Percentiles rank a stretch among this genome's conserved stretches.
These are phyloP conservation scores for Archivesica marissinica DNA, from an alignment of 1,140 invertebrate genomes.

Conservation along the genomic window DNA sequence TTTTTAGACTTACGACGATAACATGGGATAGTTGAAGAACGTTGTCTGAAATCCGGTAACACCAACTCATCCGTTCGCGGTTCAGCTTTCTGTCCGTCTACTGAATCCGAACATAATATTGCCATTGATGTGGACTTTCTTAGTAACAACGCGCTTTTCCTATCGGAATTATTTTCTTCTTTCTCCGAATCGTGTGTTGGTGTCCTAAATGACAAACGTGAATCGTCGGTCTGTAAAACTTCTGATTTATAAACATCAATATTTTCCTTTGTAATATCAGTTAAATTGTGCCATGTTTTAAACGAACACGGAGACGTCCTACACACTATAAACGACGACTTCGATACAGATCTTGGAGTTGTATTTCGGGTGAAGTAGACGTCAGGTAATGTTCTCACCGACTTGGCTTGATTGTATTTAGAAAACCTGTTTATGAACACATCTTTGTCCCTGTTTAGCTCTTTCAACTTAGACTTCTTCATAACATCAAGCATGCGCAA, in stretches of 20 bases:
- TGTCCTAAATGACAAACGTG: background rate
- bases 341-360: background rate
- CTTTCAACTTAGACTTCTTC: conserved; percentile 39
- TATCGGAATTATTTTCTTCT: background rate
- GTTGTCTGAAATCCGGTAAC: background rate
- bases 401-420: background rate
- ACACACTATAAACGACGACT: conserved; percentile 27
- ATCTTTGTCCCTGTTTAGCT: conserved; percentile 27
- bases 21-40: conserved; percentile 2
- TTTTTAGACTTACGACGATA: background rate
- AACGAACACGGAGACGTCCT: conserved; percentile 30
- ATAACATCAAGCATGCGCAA: conserved; percentile 4
- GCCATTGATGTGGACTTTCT: background rate
- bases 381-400: background rate
- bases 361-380: background rate
- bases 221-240: background rate
- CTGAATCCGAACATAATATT: background rate
- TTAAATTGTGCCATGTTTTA: conserved; percentile 36
- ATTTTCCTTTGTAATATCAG: background rate
- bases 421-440: conserved; percentile 6
- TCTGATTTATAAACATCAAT: conserved; percentile 45
- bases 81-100: background rate
- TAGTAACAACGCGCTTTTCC: too few species aligned
- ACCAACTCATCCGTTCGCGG: background rate
- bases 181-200: background rate